Conservation (phyloP, 2,888 invertebrate genomes). For the Incurvaria masculella region DNA sequence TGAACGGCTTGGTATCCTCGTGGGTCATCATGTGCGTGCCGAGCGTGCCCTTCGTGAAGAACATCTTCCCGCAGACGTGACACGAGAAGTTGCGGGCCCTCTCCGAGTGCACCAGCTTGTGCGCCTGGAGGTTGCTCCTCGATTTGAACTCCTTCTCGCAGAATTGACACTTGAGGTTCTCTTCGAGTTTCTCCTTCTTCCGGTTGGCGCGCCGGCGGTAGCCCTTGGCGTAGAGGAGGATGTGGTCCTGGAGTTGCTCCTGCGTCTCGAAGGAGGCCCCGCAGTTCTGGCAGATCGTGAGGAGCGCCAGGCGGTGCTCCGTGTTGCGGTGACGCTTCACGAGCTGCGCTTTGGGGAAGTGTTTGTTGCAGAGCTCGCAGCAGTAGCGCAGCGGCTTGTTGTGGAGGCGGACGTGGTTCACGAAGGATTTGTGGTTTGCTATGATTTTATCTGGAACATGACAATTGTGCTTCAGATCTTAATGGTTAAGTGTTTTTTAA, state of each 20-base stretch:
- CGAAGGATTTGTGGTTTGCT: constrained; percentile 29
- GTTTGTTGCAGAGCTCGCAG: constrained; percentile 40
- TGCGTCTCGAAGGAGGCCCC: constrained; percentile 31
- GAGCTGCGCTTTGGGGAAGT: constrained; percentile 24
- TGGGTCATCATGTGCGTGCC: constrained; percentile 42
- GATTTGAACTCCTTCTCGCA: constrained; percentile 43
- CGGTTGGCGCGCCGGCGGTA: constrained; percentile 3
- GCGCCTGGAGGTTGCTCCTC: constrained; percentile 35
- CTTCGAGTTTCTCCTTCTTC: constrained; percentile 26
- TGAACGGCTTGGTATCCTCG: constrained; percentile 39
- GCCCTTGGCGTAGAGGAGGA: constrained; percentile 28
- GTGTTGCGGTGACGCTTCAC: constrained; percentile 31
- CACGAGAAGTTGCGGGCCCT: constrained; percentile 41
- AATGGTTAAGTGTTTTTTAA: too few species aligned
- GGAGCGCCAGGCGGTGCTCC: constrained; percentile 22
- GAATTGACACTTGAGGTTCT: constrained; percentile 34
- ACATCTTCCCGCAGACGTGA: constrained; percentile 48
- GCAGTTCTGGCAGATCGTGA: constrained; percentile 32
- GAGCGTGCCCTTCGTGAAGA: constrained; percentile 44
- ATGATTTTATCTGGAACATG: constrained; percentile 24
- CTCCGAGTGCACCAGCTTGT: constrained; percentile 42
- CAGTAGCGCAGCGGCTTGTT: constrained; percentile 33
- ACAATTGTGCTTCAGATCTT: too few species aligned
- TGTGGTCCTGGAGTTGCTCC: constrained; percentile 35
- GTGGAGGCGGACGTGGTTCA: constrained; percentile 36